Evolutionary conservation across 2,113 vertebrate genomes (phyloP), one percentile per base, ranked within the genome.

Genomic region (Tringa solitaria): DNA sequence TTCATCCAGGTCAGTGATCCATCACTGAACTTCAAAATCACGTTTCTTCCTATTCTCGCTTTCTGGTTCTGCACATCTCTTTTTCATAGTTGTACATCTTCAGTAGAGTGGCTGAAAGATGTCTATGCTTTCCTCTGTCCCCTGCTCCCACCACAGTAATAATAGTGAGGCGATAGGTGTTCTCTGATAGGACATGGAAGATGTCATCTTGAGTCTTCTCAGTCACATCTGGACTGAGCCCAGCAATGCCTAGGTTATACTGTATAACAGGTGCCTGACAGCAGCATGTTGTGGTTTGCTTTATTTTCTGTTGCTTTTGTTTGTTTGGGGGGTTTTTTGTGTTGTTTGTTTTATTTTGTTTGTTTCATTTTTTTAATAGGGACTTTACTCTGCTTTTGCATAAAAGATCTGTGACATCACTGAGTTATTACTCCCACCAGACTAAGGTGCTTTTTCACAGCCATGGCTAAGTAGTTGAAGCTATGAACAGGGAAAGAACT

Each of bases 141-240:
- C 1, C 3, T 88, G 23, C 3, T 80, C 5, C 39, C 16, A 39
- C 26, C 23, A 86, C 30, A 9, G 8, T 37, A 73, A 64, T 50
- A 72, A 67, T 2, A 65, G 7, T 1, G 0, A 84, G 30, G 16
- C 32, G 26, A 59, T 7, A 43, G 43, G 22, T 68, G 4, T 5
- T 88, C 26, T 79, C 82, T 85, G 37, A 60, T 30, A 18, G 4
- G 18, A 30, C 18, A 32, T 4, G 23, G 61, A 83, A 79, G 9
- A 2, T 24, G 27, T 60, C 16, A 39, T 6, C 15, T 50, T 27
- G 14, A 48, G 14, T 33, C 15, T 83, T 73, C 76, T 69, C 30
- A 30, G 18, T 16, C 35, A 41, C 5, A 11, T 12, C 59, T 5
- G 1, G 18, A 12, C 3, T 1, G 1, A 82, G 17, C 3, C 20